Evolutionary conservation across 1,140 invertebrate species (phyloP), one percentile per base, ranked within the genome.

Genomic region (Drosophila melanogaster): DNA sequence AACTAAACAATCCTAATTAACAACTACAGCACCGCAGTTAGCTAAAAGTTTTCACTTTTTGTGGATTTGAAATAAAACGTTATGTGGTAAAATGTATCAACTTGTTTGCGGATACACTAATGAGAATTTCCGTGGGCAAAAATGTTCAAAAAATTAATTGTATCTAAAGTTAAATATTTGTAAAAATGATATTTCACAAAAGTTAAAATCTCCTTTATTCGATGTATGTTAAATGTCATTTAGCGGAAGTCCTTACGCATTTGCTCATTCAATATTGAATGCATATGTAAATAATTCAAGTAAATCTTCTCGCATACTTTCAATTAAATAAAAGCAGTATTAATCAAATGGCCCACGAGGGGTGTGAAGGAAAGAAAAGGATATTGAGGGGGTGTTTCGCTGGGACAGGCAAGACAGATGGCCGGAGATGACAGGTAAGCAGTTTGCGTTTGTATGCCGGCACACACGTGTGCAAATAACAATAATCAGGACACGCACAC

Each of bases 301-400:
- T 74, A 81, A 85, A 77, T 77, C 81, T 59, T 35, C 49, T 62
- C 59, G 62, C 60, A 71, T 81, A 81, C 53, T 81, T 86, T 76
- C 78, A 86, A 85, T 86, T 87, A 87, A 81, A 86, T 87, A 76
- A 81, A 81, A 81, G 69, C 74, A 67, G 59, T 72, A 87, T 81
- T 79, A 87, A 87, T 87, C 81, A 86, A 81, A 87, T 55, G 43
- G 46, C 59, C 43, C 70, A 54, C 40, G 22, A 40, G 41, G 57
- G 43, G 11, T 10, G 2, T 7, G 35, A 37, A n/a, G 37, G 17
- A 1, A 8, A 54, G 3, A 19, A 47, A 14, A 50, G 19, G 40
- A 44, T 17, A 44, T 8, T 19, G 40, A 10, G 15, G 2, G 14
- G 11, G 4, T 57, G 38, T 49, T 2, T 10, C 2, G 24, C 10